Evolutionary conservation across 2,797 vertebrate genomes (phyloP).

Genomic region (Trematomus bernacchii): DNA sequence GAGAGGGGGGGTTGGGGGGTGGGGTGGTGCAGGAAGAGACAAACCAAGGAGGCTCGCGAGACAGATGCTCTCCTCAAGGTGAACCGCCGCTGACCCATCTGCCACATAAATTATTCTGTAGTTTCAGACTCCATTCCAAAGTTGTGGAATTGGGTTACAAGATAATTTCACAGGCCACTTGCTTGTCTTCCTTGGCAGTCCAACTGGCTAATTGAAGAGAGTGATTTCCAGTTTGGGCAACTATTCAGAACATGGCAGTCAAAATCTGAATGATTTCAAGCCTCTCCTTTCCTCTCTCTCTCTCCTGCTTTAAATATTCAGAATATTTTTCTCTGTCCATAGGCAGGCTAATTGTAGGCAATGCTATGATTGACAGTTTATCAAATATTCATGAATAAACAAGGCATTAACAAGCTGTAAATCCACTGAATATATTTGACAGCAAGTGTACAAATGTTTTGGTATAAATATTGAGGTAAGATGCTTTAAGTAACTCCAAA

Average conservation of each 20-base stretch:
- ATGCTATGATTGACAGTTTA: constrained; percentile 57
- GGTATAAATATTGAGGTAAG: neutral
- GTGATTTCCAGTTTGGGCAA: constrained; percentile 85
- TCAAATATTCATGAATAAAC: constrained; percentile 59
- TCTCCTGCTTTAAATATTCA: constrained; percentile 33
- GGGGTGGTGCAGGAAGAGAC: constrained; percentile 17
- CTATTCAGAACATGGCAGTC: constrained; percentile 85
- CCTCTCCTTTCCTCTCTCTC: constrained; percentile 48
- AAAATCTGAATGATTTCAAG: constrained; percentile 82
- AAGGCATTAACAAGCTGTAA: constrained; percentile 24
- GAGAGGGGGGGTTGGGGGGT: neutral
- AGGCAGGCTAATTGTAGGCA: constrained; percentile 42
- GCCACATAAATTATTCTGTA: constrained; percentile 87
- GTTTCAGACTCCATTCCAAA: constrained; percentile 88
- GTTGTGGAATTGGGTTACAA: constrained; percentile 89
- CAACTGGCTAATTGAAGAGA: constrained; percentile 90
- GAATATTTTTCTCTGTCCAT: constrained; percentile 41
- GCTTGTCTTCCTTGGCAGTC: constrained; percentile 90
- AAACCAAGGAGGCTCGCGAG: constrained; percentile 45
- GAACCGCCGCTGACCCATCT: constrained; percentile 83
- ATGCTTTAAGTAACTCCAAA: too few species aligned
- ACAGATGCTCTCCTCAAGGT: constrained; percentile 83
- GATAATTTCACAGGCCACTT: constrained; percentile 91
- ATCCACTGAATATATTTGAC: constrained; percentile 30
- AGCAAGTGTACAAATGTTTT: constrained; percentile 17